Evolutionary conservation across 1,140 invertebrate species (phyloP), one percentile per base, ranked within the genome.

Genomic region (Heliconius nattereri): DNA sequence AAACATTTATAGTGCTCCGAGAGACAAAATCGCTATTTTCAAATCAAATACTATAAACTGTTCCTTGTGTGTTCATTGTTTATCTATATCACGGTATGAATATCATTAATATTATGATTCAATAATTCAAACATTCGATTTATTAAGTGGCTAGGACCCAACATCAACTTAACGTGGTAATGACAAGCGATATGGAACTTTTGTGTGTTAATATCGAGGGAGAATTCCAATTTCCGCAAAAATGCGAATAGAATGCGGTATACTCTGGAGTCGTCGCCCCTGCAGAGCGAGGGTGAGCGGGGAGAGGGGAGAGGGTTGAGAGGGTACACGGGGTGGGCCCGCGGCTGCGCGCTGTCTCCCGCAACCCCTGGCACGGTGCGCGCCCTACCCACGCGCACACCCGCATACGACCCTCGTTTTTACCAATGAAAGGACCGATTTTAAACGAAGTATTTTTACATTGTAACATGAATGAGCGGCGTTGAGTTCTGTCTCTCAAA

Each of bases 151-250:
- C 40, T 54, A 71, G 74, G 35, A 23, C 8, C 11, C 9, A 37
- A 71, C 70, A 60, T 60, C 19, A 66, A 66, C 54, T 57, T 78
- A 60, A 23, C 66, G 72, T 81, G 76, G 60, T 82, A 80, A 76
- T 82, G 79, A 81, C 83, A 80, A 75, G 77, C 74, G 74, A 84
- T 84, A 79, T 83, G 71, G 80, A 83, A 83, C 75, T 81, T 83
- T 83, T 79, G 79, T 82, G 80, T 81, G 82, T 85, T 81, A 83
- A 86, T 84, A 84, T 87, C 78, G 78, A 83, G 82, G 85, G 81
- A 87, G 87, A 88, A 89, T 89, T 90, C 87, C 86, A 92, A 94
- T 93, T 91, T 93, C 89, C 90, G 91, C 89, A 90, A 91, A 94
- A 91, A 91, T 89, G 85, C 85, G 85, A 84, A 84, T 82, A 86